Base-by-base conservation (phyloP, 92 coral and sea anemone genomes). In the Umimayanthus chanpuru region DNA sequence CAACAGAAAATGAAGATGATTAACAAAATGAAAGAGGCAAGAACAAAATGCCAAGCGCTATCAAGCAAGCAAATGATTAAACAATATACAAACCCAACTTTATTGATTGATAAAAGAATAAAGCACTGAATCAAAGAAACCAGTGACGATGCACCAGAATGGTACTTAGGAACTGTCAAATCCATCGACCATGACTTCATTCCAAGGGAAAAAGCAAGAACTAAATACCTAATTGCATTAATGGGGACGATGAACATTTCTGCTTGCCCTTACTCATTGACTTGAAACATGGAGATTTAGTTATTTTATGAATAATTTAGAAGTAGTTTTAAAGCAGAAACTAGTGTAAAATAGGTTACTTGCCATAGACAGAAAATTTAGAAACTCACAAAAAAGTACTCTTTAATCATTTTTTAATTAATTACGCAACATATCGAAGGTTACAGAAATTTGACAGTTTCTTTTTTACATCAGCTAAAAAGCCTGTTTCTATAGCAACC, bases 221-320 rank as follows among this genome's bases (percentile, higher is more conserved):
- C 61, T 76, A 41, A 76, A 76, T 41, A 76, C 58, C 55, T 76
- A 8, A 28, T 39, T 23, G 7, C 30, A 58, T 41, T 76, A 61
- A 76, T 40, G 81, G 58, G 30, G 81, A 39, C 7, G 29, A 49
- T 77, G 66, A 77, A 18, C 36, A 77, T 43, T 44, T 77, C 64
- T 43, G 36, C 67, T 26, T 77, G 81, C 58, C 64, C 58, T 25
- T 43, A 47, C 58, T 77, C 25, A 49, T 16, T 77, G 81, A 77
- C 64, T 77, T 77, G 81, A 77, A 77, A 50, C 67, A n/a, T 77
- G 81, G 81, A 43, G 64, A 77, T 77, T 77, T 77, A 49, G 81
- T 77, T 77, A 49, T 77, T 77, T 49, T 44, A 77, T 75, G n/a
- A 40, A 29, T 43, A 44, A 6, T 49, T 78, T 23, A 23, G 64